Evolutionary conservation across 2,888 invertebrate species (phyloP).

Genomic region (Spodoptera exigua): DNA sequence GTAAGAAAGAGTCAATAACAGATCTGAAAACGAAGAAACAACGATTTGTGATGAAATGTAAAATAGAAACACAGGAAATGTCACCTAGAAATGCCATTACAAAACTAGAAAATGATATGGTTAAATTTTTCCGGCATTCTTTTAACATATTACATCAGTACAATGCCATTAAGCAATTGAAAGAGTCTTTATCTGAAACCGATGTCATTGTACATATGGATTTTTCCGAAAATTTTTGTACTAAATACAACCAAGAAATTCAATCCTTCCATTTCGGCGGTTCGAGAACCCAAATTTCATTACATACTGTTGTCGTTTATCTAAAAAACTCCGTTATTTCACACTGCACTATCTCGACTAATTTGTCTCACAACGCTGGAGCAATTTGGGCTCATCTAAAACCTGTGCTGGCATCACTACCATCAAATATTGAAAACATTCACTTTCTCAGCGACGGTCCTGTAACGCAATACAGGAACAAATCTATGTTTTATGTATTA

Average conservation of each 20-base stretch:
- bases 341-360: slow-evolving; percentile 64
- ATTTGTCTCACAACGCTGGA: slow-evolving; percentile 64
- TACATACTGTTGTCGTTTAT: slow-evolving; percentile 71
- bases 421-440: slow-evolving; percentile 44
- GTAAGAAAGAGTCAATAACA: too few species aligned
- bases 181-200: too few species aligned
- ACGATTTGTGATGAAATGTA: too few species aligned
- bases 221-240: slow-evolving; percentile 68
- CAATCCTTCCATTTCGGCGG: slow-evolving; percentile 70
- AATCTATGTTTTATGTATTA: slow-evolving; percentile 69
- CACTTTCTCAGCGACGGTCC: slow-evolving; percentile 72
- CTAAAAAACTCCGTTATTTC: slow-evolving; percentile 29
- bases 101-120: too few species aligned
- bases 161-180: too few species aligned
- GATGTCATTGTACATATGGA: slow-evolving; percentile 46
- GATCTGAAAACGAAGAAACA: too few species aligned
- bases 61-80: too few species aligned
- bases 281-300: slow-evolving; percentile 62
- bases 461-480: slow-evolving; percentile 41
- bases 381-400: slow-evolving; percentile 71
- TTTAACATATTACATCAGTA: too few species aligned
- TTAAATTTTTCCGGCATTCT: too few species aligned
- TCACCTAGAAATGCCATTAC: too few species aligned
- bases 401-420: slow-evolving; percentile 25
- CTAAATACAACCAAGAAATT: slow-evolving; percentile 56